phyloP scores from a whole-genome alignment of 2,113 vertebrate species.

The Gymnorhina tibicen region DNA sequence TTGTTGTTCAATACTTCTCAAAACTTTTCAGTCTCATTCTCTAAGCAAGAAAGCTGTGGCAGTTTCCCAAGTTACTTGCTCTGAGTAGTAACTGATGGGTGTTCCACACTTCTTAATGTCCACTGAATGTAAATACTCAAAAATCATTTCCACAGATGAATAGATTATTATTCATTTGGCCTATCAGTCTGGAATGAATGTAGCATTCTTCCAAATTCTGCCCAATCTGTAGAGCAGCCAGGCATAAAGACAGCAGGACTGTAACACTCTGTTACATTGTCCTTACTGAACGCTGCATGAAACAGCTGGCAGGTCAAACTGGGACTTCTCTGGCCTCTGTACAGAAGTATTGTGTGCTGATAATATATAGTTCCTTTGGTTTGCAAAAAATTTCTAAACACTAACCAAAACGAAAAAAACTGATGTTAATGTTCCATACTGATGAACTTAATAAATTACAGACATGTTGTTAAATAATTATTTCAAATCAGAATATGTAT shows the following conservation, averaged over 20 bases:
- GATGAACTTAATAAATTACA: background rate
- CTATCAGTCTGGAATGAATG: background rate
- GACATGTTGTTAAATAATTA: background rate
- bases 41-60: background rate
- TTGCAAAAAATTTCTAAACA: background rate
- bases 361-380: accelerated
- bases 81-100: background rate
- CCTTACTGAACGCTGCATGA: background rate
- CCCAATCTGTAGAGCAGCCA: background rate
- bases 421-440: background rate
- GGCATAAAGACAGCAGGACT: background rate
- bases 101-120: background rate
- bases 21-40: background rate
- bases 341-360: background rate
- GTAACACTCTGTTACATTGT: background rate
- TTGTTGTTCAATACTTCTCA: background rate
- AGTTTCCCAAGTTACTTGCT: background rate
- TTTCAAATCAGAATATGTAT: background rate
- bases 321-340: background rate
- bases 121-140: background rate
- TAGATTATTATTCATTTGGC: background rate
- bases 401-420: background rate
- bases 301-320: background rate
- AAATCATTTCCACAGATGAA: background rate
- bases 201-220: background rate